Conservation (phyloP, 2,113 vertebrate species). For the Lamprotornis superbus region DNA sequence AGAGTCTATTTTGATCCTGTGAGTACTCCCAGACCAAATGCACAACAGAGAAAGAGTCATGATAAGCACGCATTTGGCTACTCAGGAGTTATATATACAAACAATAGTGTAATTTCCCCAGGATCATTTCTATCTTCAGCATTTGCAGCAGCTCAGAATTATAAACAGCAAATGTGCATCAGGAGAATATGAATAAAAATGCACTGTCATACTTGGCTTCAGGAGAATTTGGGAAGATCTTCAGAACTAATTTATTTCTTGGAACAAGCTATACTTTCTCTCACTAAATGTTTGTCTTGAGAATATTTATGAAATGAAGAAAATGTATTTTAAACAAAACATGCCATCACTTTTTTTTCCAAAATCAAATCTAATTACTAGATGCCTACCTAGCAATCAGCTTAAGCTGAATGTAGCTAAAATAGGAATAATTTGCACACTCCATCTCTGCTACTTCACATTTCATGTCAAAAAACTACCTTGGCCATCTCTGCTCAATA, state of each 20-base stretch:
- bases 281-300: conserved; percentile 9
- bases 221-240: conserved; percentile 22
- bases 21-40: conserved; percentile 1
- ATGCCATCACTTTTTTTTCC: neutral
- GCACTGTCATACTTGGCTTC: neutral
- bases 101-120: neutral
- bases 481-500: neutral
- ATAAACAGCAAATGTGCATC: neutral
- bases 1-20: conserved; percentile 50
- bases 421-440: neutral
- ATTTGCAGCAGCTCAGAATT: neutral
- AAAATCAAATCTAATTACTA: neutral
- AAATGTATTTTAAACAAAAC: neutral
- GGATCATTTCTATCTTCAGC: neutral
- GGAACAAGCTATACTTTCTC: neutral
- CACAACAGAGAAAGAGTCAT: neutral
- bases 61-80: conserved; percentile 1
- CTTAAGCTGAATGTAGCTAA: neutral
- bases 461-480: neutral
- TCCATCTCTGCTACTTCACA: neutral
- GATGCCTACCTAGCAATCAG: neutral
- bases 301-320: conserved; percentile 1
- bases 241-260: conserved; percentile 15
- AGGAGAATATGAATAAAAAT: conserved; percentile 12
- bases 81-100: neutral